These are phyloP conservation scores for Magallana nippona DNA, from an alignment of 2,888 invertebrate species.

Conservation along the genomic window DNA sequence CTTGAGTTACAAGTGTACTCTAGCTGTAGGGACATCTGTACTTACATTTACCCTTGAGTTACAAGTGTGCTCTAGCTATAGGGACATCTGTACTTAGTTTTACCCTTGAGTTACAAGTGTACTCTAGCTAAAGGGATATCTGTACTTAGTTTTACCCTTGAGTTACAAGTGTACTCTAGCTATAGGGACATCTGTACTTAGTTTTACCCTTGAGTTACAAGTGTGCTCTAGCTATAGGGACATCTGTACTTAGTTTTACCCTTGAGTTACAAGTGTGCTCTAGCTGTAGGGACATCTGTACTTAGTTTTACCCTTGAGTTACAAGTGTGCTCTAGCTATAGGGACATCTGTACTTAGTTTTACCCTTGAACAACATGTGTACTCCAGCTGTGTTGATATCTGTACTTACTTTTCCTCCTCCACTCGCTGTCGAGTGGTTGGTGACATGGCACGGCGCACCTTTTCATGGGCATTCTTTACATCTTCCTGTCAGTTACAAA, in stretches of 20 bases:
- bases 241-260: constrained; percentile 71
- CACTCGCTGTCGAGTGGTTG: constrained; percentile 67
- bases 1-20: not conserved
- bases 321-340: too few species aligned
- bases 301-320: constrained; percentile 76
- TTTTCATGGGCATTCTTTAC: constrained; percentile 73
- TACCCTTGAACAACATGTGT: not conserved
- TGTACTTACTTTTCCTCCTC: constrained; percentile 76
- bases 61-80: constrained; percentile 51
- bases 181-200: too few species aligned
- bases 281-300: not conserved
- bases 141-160: constrained; percentile 75
- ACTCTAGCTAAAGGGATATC: not conserved
- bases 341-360: too few species aligned
- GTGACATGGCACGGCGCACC: constrained; percentile 70
- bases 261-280: constrained; percentile 35
- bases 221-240: not conserved
- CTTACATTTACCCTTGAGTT: not conserved
- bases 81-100: constrained; percentile 35
- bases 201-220: not conserved
- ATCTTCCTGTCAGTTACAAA: constrained; percentile 63
- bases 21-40: too few species aligned
- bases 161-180: constrained; percentile 30
- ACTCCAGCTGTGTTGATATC: not conserved
- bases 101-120: not conserved